phyloP scores from a whole-genome alignment of 2,113 vertebrate genomes.

The Cavia aperea region DNA sequence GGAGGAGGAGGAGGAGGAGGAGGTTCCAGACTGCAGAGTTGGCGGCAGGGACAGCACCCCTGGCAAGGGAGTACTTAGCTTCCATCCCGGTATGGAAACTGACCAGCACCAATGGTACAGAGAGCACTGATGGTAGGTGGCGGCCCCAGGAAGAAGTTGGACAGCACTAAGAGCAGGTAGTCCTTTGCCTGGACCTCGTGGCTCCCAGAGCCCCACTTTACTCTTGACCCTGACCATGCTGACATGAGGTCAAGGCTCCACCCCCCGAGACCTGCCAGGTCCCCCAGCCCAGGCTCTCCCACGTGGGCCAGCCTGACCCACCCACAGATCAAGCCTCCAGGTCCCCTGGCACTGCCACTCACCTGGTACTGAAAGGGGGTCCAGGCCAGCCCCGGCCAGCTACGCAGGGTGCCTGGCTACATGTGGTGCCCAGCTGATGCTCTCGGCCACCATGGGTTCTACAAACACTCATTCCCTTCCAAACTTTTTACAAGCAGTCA shows the following conservation, averaged over 20 bases:
- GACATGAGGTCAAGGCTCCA: not conserved
- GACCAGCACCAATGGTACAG: fast-evolving
- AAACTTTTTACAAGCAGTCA: not conserved
- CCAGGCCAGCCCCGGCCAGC: too few species aligned
- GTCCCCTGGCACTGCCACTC: not conserved
- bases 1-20: not conserved
- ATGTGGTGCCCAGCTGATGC: not conserved
- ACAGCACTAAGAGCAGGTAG: fast-evolving
- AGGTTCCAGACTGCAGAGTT: fast-evolving
- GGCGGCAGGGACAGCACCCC: not conserved
- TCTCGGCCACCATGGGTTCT: fast-evolving
- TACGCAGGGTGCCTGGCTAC: not conserved
- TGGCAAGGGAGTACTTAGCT: fast-evolving
- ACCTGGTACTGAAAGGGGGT: not conserved
- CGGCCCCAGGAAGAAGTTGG: too few species aligned
- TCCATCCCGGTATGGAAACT: not conserved
- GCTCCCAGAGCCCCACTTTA: not conserved
- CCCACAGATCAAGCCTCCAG: not conserved
- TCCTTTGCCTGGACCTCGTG: not conserved
- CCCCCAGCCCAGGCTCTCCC: fast-evolving
- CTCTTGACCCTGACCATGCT: not conserved
- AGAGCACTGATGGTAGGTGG: fast-evolving
- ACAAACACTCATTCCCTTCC: not conserved
- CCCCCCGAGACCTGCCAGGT: not conserved
- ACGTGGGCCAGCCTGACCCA: not conserved